phyloP scores from a whole-genome alignment of 2,888 invertebrate genomes.

The Acrobasis suavella region DNA sequence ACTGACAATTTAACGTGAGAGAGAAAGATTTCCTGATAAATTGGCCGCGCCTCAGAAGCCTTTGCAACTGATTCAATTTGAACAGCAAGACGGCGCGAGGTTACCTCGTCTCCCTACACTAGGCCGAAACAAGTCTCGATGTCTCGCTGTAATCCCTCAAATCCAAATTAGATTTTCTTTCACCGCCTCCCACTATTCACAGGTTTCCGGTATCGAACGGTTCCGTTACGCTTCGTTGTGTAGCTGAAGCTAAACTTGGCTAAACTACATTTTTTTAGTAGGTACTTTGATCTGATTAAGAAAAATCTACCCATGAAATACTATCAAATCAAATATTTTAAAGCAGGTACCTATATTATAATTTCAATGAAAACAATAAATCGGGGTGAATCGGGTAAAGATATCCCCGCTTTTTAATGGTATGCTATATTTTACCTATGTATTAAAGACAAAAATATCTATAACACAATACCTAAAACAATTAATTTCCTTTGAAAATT shows the following conservation, averaged over 20 bases:
- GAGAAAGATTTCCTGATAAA: constrained; percentile 49
- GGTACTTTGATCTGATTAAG: constrained; percentile 50
- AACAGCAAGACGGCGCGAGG: constrained; percentile 54
- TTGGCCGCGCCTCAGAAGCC: constrained; percentile 52
- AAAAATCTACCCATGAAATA: constrained; percentile 30
- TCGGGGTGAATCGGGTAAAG: too few relatives aligned
- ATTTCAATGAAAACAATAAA: too few relatives aligned
- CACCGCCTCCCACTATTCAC: constrained; percentile 73
- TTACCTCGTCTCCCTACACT: constrained; percentile 58
- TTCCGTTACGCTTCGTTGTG: constrained; percentile 36
- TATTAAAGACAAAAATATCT: background rate
- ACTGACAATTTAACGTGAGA: constrained; percentile 44
- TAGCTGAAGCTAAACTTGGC: constrained; percentile 41
- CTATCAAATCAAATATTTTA: too few relatives aligned
- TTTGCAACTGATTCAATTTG: constrained; percentile 68
- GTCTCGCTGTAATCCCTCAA: constrained; percentile 77
- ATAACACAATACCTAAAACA: background rate
- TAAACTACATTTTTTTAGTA: constrained; percentile 50
- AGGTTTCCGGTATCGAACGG: constrained; percentile 53
- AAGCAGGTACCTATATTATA: too few relatives aligned
- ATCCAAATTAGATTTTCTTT: constrained; percentile 82
- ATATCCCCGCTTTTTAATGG: too few relatives aligned
- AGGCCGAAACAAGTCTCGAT: constrained; percentile 77
- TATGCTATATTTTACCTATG: too few relatives aligned
- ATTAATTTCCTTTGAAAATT: background rate